A percentile compares a stretch with the other conserved stretches of the same genome.
Evolutionary conservation across 2,888 invertebrate genomes (phyloP).

Genomic region (Aphrophora alni): DNA sequence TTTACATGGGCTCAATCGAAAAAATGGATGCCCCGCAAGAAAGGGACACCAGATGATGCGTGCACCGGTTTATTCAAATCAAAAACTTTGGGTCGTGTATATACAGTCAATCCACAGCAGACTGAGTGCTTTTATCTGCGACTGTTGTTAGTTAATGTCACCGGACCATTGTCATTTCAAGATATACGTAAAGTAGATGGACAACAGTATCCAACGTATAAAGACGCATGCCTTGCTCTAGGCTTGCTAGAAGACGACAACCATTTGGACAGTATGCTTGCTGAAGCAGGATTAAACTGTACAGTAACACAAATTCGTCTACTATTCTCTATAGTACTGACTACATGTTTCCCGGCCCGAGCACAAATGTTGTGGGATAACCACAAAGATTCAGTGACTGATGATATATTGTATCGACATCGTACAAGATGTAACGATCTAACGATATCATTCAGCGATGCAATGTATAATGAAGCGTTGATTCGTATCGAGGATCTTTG

Average conservation of each 20-base stretch:
- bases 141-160: constrained; percentile 46
- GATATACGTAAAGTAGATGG: constrained; percentile 54
- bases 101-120: constrained; percentile 49
- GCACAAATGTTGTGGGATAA: constrained; percentile 49
- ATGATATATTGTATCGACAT: not conserved
- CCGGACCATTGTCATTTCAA: constrained; percentile 51
- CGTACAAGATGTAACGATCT: not conserved
- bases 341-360: constrained; percentile 49
- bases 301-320: constrained; percentile 42
- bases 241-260: constrained; percentile 53
- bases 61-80: constrained; percentile 29
- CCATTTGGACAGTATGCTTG: constrained; percentile 50
- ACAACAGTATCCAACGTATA: constrained; percentile 52
- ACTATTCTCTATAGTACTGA: constrained; percentile 50
- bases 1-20: constrained; percentile 44
- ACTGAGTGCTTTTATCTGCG: constrained; percentile 49
- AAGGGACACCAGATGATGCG: too few species aligned
- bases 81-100: constrained; percentile 48
- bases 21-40: too few species aligned
- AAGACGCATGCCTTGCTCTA: constrained; percentile 55
- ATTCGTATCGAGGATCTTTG: too few species aligned
- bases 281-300: constrained; percentile 43
- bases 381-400: constrained; percentile 47
- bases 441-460: too few species aligned
- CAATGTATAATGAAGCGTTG: too few species aligned